Evolutionary conservation across 2,113 vertebrate species (phyloP).

Genomic region (Beaufortia kweichowensis): DNA sequence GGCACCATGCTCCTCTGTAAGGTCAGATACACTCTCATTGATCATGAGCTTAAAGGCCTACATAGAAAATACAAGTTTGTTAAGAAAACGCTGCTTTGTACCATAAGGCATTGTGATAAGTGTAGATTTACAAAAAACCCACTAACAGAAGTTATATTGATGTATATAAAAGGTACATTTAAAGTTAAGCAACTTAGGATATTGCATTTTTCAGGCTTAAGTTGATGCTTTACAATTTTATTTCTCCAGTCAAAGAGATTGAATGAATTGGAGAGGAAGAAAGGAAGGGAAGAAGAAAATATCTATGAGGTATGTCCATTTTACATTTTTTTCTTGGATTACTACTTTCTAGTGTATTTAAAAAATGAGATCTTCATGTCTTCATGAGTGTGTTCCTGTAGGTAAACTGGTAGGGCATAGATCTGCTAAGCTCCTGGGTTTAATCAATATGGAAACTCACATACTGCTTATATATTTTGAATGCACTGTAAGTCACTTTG

Average conservation of each 20-base stretch:
- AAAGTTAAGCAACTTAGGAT: too few relatives aligned
- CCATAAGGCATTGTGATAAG: background rate
- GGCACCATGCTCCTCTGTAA: slow-evolving; percentile 64
- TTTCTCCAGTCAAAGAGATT: slow-evolving; percentile 62
- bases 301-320: slow-evolving; percentile 73
- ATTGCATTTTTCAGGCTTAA: too few relatives aligned
- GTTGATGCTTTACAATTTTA: background rate
- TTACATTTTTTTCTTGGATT: background rate
- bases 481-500: background rate
- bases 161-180: too few relatives aligned
- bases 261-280: slow-evolving; percentile 61
- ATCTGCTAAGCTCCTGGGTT: background rate
- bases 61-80: too few relatives aligned
- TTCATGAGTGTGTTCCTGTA: too few relatives aligned
- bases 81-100: background rate
- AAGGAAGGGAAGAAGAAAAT: slow-evolving; percentile 68
- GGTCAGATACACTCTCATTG: slow-evolving; percentile 59
- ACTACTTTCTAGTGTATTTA: background rate
- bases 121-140: background rate
- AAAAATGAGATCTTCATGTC: background rate
- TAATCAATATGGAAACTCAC: background rate
- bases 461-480: background rate
- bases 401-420: too few relatives aligned
- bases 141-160: too few relatives aligned
- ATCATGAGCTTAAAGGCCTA: background rate